Percentiles rank a stretch among this genome's conserved stretches.
phyloP scores from a whole-genome alignment of 2,113 vertebrate species.

The Paracanthobrama guichenoti region DNA sequence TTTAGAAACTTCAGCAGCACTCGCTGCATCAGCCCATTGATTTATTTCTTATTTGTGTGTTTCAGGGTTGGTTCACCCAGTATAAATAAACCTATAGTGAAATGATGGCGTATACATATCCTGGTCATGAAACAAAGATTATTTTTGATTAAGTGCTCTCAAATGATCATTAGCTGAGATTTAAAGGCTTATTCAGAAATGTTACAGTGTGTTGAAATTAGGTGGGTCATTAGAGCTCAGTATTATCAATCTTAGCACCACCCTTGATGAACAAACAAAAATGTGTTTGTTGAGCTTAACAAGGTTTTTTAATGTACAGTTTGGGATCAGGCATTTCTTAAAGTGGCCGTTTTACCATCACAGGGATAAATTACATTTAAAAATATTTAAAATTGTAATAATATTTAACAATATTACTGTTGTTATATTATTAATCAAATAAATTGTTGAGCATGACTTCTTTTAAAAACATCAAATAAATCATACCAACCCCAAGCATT shows the following conservation, averaged over 20 bases:
- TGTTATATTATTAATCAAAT: too few species aligned
- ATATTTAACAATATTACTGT: too few species aligned
- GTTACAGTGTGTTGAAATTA: not conserved
- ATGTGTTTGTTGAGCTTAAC: slow-evolving; percentile 10
- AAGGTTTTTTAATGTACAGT: not conserved
- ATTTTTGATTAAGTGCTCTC: slow-evolving; percentile 43
- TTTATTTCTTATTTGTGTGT: slow-evolving; percentile 44
- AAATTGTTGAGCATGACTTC: too few species aligned
- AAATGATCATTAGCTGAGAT: slow-evolving; percentile 34
- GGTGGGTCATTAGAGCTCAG: slow-evolving; percentile 1
- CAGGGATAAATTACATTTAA: too few species aligned
- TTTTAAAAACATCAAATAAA: too few species aligned
- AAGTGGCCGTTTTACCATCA: not conserved
- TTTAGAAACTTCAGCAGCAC: not conserved
- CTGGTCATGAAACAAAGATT: slow-evolving; percentile 36
- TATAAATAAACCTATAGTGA: slow-evolving; percentile 51
- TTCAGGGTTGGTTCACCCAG: slow-evolving; percentile 46
- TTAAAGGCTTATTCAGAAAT: slow-evolving; percentile 9
- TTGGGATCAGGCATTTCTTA: not conserved
- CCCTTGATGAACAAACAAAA: slow-evolving; percentile 15
- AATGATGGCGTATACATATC: slow-evolving; percentile 4
- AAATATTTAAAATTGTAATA: too few species aligned
- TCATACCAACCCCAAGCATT: not conserved
- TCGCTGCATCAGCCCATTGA: not conserved
- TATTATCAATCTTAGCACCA: slow-evolving; percentile 15